Percentiles rank a stretch among this genome's conserved stretches.
Conservation (phyloP, 2,888 invertebrate genomes). For the Mystacides longicornis region DNA sequence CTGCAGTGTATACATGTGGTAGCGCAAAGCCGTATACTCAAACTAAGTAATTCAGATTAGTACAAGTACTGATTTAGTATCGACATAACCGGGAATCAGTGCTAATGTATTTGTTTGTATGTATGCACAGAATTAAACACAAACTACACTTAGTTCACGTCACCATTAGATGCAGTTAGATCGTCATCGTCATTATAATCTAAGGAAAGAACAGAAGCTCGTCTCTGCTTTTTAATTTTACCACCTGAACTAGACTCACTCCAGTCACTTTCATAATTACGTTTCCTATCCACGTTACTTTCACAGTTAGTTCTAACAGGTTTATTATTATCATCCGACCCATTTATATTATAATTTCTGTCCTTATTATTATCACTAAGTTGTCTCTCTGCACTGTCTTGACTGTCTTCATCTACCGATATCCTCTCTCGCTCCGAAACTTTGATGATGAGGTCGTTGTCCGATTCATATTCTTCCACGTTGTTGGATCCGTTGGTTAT, state of each 20-base stretch:
- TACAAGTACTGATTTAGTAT: not conserved
- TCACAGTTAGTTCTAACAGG: constrained; percentile 25
- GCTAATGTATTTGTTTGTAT: not conserved
- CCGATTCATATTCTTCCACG: constrained; percentile 31
- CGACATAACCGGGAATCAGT: not conserved
- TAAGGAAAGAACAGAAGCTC: constrained; percentile 63
- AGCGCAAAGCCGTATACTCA: not conserved
- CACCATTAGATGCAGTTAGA: constrained; percentile 61
- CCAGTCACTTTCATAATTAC: constrained; percentile 28
- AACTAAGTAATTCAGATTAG: not conserved
- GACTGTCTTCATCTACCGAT: constrained; percentile 36
- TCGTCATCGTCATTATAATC: constrained; percentile 71
- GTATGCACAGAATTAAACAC: not conserved
- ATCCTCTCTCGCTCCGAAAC: constrained; percentile 33
- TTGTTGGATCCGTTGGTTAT: constrained; percentile 21
- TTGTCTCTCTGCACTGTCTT: constrained; percentile 29
- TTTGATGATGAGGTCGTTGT: constrained; percentile 35
- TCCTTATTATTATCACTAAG: constrained; percentile 18
- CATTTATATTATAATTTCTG: constrained; percentile 18
- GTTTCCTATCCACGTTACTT: constrained; percentile 23
- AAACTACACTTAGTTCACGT: constrained; percentile 41
- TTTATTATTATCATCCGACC: constrained; percentile 23
- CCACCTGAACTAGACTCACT: constrained; percentile 35
- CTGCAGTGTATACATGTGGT: not conserved
- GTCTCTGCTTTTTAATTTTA: constrained; percentile 55